These are phyloP conservation scores for Mesocricetus auratus DNA, from an alignment of 2,113 vertebrate genomes.

Conservation along the genomic window DNA sequence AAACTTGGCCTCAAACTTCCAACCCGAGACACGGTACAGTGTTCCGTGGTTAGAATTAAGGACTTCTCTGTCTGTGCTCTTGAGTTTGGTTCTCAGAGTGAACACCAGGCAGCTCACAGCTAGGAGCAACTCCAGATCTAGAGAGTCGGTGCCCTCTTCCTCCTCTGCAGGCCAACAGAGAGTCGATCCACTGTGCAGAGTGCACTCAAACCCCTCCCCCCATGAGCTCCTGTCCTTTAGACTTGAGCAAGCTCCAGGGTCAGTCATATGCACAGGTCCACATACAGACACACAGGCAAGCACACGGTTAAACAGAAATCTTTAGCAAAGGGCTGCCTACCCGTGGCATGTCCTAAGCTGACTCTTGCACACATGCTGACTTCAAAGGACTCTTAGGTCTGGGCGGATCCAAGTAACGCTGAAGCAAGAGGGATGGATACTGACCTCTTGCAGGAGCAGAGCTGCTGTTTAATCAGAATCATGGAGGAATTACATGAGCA, in stretches of 20 bases:
- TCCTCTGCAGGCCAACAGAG: neutral
- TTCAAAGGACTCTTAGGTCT: neutral
- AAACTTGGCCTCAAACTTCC: neutral
- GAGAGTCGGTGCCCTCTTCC: neutral
- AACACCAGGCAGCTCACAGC: neutral
- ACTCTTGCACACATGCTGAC: neutral
- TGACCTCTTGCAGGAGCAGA: neutral
- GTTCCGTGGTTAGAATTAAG: neutral
- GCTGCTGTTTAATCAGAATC: neutral
- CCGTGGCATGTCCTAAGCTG: neutral
- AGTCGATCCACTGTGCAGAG: neutral
- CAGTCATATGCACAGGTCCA: neutral
- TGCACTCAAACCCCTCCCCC: too few species aligned
- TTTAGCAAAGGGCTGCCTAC: neutral
- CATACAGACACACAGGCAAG: neutral
- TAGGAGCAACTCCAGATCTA: neutral
- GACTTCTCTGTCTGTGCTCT: neutral
- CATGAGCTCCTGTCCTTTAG: neutral
- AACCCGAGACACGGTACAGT: neutral
- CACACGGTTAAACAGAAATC: neutral
- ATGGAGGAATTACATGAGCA: too few species aligned
- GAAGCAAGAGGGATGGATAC: neutral
- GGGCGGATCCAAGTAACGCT: too few species aligned
- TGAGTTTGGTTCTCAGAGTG: neutral
- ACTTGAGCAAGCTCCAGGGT: neutral